phyloP scores from a whole-genome alignment of 2,113 vertebrate genomes.

The Toxotes jaculatrix region DNA sequence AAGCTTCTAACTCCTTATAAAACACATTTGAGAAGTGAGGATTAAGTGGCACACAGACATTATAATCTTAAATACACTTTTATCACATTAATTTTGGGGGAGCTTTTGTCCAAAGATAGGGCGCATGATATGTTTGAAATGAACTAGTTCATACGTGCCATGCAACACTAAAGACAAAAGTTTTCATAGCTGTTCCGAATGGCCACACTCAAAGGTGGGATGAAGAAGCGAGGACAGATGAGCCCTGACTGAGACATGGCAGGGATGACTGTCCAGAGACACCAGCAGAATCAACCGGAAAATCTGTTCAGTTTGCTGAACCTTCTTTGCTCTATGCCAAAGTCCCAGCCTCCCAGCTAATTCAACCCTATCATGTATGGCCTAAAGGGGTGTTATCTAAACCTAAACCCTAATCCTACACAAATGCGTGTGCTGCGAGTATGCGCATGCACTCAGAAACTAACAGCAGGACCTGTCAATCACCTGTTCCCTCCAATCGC shows the following conservation, averaged over 20 bases:
- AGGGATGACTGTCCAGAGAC: background rate
- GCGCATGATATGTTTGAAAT: background rate
- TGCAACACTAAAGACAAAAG: background rate
- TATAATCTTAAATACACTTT: background rate
- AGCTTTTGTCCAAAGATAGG: background rate
- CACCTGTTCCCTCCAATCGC: slow-evolving; percentile 63
- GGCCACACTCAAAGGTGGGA: background rate
- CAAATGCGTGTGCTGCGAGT: slow-evolving; percentile 17
- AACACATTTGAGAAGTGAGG: background rate
- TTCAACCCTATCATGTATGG: slow-evolving; percentile 10
- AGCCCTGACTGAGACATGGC: background rate
- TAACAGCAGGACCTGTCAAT: slow-evolving; percentile 72
- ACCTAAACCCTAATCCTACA: slow-evolving; percentile 36
- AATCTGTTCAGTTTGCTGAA: background rate
- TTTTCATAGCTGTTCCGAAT: background rate
- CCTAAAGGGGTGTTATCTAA: slow-evolving; percentile 31
- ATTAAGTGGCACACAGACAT: background rate
- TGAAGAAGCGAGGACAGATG: background rate
- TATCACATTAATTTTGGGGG: background rate
- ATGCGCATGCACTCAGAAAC: slow-evolving; percentile 24
- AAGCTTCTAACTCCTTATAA: background rate
- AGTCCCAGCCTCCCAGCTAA: background rate
- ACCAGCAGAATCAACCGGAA: background rate
- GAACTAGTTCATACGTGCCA: background rate
- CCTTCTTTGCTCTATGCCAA: background rate